These are phyloP conservation scores for Drosophila elegans DNA, from an alignment of 1,140 invertebrate genomes.

Conservation along the genomic window DNA sequence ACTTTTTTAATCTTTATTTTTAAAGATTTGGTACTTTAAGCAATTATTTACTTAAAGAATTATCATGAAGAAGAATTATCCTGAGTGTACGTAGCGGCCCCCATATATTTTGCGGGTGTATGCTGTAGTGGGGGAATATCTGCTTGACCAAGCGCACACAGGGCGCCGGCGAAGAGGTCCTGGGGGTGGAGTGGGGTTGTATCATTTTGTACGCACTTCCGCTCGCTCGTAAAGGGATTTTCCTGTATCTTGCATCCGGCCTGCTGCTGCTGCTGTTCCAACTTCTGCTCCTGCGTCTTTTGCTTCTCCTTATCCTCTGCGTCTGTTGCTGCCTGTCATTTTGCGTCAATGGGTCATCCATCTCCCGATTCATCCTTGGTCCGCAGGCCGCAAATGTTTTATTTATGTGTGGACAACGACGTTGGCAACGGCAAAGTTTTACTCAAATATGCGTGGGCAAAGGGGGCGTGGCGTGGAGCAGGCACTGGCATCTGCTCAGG, in stretches of 20 bases:
- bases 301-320: neutral
- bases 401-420: conserved; percentile 78
- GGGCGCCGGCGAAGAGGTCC: conserved; percentile 17
- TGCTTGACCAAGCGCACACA: conserved; percentile 79
- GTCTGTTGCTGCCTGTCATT: conserved; percentile 58
- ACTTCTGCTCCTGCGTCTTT: conserved; percentile 7
- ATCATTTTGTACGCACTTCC: conserved; percentile 83
- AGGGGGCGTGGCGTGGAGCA: conserved; percentile 12
- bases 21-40: too few species aligned
- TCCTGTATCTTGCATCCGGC: conserved; percentile 68
- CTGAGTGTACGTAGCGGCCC: neutral
- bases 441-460: conserved; percentile 74
- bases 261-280: conserved; percentile 16
- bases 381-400: conserved; percentile 79
- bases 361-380: conserved; percentile 76
- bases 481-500: conserved; percentile 53
- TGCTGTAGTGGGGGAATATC: conserved; percentile 51
- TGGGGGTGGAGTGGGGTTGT: conserved; percentile 37
- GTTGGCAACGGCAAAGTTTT: conserved; percentile 57
- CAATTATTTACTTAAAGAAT: too few species aligned
- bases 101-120: conserved; percentile 33
- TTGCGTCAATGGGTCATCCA: conserved; percentile 82
- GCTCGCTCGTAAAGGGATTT: conserved; percentile 80
- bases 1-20: too few species aligned
- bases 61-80: neutral